phyloP scores from a whole-genome alignment of 2,113 vertebrate species.

The Camelus bactrianus region DNA sequence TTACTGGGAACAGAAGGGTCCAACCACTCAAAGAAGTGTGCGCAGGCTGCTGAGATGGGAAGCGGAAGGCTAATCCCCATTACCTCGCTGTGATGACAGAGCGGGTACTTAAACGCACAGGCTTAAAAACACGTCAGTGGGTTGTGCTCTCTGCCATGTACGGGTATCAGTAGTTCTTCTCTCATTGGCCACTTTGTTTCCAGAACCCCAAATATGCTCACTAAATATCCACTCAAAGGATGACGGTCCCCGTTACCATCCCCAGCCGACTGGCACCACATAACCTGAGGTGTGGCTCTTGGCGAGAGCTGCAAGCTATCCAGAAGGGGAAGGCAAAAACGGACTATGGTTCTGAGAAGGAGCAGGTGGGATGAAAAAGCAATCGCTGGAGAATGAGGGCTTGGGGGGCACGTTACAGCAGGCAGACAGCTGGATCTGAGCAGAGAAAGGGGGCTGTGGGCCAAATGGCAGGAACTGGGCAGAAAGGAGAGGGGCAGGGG shows the following conservation, averaged over 20 bases:
- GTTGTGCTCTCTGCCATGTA: background rate
- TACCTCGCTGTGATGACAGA: background rate
- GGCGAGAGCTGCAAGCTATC: background rate
- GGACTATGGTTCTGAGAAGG: background rate
- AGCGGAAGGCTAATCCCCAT: background rate
- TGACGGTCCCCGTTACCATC: background rate
- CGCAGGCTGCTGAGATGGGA: background rate
- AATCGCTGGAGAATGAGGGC: background rate
- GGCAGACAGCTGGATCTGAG: no score
- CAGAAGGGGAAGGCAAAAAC: background rate
- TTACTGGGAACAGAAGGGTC: background rate
- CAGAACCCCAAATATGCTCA: background rate
- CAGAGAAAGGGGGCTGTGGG: no score
- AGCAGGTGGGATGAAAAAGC: background rate
- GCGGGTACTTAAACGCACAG: background rate
- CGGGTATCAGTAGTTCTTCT: background rate
- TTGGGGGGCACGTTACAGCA: background rate
- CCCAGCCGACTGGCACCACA: background rate
- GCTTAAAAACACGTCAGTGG: background rate
- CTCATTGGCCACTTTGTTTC: background rate
- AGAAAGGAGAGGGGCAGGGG: no score
- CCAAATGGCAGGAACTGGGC: no score
- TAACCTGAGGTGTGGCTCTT: background rate
- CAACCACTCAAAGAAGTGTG: background rate
- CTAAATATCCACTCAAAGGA: background rate